These are phyloP conservation scores for Rousettus madagascariensis DNA, from an alignment of 2,797 vertebrate genomes.

Conservation along the genomic window DNA sequence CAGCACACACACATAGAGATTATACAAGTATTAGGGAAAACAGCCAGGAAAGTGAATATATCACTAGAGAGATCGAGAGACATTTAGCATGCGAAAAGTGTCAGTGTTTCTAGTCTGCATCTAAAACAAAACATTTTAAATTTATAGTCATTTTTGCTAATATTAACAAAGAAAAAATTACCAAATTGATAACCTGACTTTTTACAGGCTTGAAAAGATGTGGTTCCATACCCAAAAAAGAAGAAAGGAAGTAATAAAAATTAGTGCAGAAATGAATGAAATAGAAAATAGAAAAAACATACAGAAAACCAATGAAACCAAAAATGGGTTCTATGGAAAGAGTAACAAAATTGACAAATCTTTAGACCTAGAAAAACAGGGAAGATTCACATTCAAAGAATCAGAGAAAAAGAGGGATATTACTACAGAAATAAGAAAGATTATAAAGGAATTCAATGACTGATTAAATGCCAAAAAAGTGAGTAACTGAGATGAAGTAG, in stretches of 20 bases:
- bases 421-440: not conserved
- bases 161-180: not conserved
- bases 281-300: not conserved
- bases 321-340: not conserved
- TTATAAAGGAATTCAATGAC: not conserved
- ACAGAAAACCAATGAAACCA: not conserved
- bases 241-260: not conserved
- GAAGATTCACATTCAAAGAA: not conserved
- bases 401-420: not conserved
- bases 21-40: not conserved
- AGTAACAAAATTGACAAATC: not conserved
- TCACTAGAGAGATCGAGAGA: not conserved
- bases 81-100: not conserved
- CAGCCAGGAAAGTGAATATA: no score
- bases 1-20: not conserved
- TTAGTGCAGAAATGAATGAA: not conserved
- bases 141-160: not conserved
- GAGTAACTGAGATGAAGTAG: not conserved
- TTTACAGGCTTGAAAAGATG: not conserved
- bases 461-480: not conserved
- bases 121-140: not conserved
- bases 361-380: not conserved
- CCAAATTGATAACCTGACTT: not conserved
- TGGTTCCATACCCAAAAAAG: not conserved
- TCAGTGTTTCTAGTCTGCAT: not conserved